phyloP scores from a whole-genome alignment of 1,140 invertebrate genomes.

The Nasonia giraulti region DNA sequence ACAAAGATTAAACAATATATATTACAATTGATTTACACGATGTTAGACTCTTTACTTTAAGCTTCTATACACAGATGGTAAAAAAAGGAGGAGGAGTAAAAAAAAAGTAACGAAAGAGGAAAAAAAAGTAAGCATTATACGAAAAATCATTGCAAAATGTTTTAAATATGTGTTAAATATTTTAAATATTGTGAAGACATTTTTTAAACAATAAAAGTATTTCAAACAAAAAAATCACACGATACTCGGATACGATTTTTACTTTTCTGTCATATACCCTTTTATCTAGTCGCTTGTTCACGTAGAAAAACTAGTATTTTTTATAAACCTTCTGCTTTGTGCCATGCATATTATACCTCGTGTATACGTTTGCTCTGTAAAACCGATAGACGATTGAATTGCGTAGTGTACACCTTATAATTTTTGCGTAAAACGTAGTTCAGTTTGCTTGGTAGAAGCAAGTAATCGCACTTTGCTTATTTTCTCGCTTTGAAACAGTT shows the following conservation, averaged over 20 bases:
- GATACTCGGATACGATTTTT: slow-evolving; percentile 32
- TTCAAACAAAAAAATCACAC: slow-evolving; percentile 41
- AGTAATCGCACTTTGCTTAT: neutral
- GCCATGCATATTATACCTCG: neutral
- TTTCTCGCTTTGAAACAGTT: neutral
- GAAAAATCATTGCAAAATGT: slow-evolving; percentile 48
- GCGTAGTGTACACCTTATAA: too few relatives aligned
- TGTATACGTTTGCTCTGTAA: too few relatives aligned
- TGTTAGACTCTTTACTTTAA: slow-evolving; percentile 49
- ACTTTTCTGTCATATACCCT: neutral
- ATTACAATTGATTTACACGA: slow-evolving; percentile 50
- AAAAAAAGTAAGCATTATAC: slow-evolving; percentile 33
- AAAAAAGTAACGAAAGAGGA: slow-evolving; percentile 1
- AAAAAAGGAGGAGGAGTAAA: slow-evolving; percentile 33
- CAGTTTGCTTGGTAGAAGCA: too few relatives aligned
- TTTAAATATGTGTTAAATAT: slow-evolving; percentile 49
- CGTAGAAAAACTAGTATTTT: neutral
- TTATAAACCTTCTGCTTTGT: neutral
- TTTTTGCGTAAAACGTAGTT: too few relatives aligned
- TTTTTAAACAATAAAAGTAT: slow-evolving; percentile 49
- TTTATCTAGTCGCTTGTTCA: neutral
- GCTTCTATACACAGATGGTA: slow-evolving; percentile 33
- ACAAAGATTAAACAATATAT: slow-evolving; percentile 46
- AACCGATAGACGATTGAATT: too few relatives aligned
- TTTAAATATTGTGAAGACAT: slow-evolving; percentile 48